Conservation (phyloP, 2,113 vertebrate species). For the Dicentrarchus labrax region DNA sequence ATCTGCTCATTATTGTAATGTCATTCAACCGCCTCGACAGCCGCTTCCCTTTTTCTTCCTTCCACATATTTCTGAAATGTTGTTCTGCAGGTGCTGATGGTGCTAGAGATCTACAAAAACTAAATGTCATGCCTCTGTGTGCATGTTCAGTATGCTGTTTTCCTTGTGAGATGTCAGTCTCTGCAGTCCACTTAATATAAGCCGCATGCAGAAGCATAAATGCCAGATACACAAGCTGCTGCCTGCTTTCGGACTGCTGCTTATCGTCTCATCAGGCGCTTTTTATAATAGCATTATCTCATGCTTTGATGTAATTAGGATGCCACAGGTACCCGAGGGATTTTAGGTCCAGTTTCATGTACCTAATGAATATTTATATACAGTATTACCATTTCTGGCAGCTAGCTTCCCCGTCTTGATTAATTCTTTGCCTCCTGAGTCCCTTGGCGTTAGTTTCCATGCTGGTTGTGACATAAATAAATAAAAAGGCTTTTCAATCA, state of each 20-base stretch:
- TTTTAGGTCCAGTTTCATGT: slow-evolving; percentile 49
- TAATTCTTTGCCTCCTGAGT: slow-evolving; percentile 30
- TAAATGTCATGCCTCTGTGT: slow-evolving; percentile 43
- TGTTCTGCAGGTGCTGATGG: slow-evolving; percentile 14
- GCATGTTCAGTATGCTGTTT: slow-evolving; percentile 24
- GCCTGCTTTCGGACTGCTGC: slow-evolving; percentile 27
- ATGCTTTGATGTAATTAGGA: slow-evolving; percentile 61
- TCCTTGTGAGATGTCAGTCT: slow-evolving; percentile 9
- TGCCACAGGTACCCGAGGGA: slow-evolving; percentile 55
- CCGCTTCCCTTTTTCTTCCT: not conserved
- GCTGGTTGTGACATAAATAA: not conserved
- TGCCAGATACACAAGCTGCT: slow-evolving; percentile 15
- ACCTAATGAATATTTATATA: slow-evolving; percentile 66
- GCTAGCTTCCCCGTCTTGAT: slow-evolving; percentile 28
- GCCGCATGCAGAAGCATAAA: not conserved
- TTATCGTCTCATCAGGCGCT: slow-evolving; percentile 45
- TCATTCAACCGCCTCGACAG: slow-evolving; percentile 4
- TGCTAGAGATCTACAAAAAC: slow-evolving; percentile 16
- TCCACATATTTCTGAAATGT: slow-evolving; percentile 27
- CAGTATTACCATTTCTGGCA: slow-evolving; percentile 51
- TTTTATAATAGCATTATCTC: slow-evolving; percentile 55
- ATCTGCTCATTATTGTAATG: slow-evolving; percentile 19
- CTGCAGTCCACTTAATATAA: slow-evolving; percentile 6
- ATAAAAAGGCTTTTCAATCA: not conserved
- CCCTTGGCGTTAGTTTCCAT: slow-evolving; percentile 18